Evolutionary conservation across 2,888 invertebrate genomes (phyloP), one percentile per base, ranked within the genome.

Genomic region (Halocaridina rubra): DNA sequence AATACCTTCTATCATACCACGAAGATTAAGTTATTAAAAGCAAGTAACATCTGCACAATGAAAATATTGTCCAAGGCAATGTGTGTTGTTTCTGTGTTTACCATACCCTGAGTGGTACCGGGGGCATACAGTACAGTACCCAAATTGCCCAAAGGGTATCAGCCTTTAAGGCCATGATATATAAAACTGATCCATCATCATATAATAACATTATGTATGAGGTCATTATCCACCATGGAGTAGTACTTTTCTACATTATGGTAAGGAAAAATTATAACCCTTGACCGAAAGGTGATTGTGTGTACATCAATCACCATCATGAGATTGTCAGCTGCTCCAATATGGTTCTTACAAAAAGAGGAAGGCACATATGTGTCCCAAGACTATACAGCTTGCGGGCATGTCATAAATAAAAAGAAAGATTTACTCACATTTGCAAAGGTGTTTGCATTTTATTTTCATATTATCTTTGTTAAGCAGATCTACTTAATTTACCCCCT

Each of bases 31-130:
- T 19, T 30, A 27, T 69, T 30, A 69, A 30, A 30, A 69, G 29
- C 69, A 69, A 30, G 69, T 33, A 81, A 72, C 33, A 61, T 76
- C 22, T 81, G 67, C 67, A 76, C 67, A 84, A 76, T 67, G 22
- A 77, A 69, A 69, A 59, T 53, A 61, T 64, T 33, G 78, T 77
- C 78, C 78, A 71, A 84, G 82, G 82, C 82, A 84, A 69, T 72
- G 61, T 84, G 82, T 84, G 82, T 77, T 84, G 76, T 81, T 69
- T 81, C 64, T 84, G 82, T 84, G 82, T 84, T 84, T 84, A 84
- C 67, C 53, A 78, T 78, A 84, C 78, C 82, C 82, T 84, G 82
- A 84, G 82, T 77, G 82, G 82, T 84, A 69, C 46, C 61, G 61
- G 74, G 80, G 81, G 81, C 75, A 76, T 69, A 46, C 82, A 78